Evolutionary conservation across 1,140 invertebrate species (phyloP).

Genomic region (Leguminivora glycinivorella): DNA sequence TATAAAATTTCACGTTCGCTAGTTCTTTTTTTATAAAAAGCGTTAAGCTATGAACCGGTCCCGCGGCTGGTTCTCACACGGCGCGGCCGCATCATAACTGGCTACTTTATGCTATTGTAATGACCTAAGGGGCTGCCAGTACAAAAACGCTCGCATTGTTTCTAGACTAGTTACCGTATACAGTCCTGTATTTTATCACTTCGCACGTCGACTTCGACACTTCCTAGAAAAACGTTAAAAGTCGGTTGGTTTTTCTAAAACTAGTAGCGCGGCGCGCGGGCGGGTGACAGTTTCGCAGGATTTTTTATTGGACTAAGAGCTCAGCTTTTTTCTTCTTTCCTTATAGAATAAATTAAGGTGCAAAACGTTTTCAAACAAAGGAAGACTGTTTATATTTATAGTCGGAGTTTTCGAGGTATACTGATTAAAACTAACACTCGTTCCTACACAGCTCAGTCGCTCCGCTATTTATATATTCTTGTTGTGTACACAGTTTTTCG

Average conservation of each 20-base stretch:
- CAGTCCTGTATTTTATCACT: conserved; percentile 64
- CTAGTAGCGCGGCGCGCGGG: background rate
- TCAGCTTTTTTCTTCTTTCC: conserved; percentile 1
- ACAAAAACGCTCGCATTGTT: conserved; percentile 71
- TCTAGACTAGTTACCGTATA: conserved; percentile 63
- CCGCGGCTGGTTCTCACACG: conserved; percentile 51
- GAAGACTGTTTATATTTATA: background rate
- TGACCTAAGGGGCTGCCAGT: conserved; percentile 66
- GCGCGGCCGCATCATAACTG: conserved; percentile 66
- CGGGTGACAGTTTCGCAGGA: conserved; percentile 33
- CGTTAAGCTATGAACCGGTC: conserved; percentile 65
- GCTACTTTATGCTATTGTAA: conserved; percentile 75
- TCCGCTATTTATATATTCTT: conserved; percentile 59
- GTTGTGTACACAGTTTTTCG: conserved; percentile 59
- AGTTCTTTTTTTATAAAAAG: conserved; percentile 61
- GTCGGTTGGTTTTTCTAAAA: conserved; percentile 35
- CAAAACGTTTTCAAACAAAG: conserved; percentile 3
- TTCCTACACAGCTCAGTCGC: conserved; percentile 39
- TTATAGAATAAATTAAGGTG: conserved; percentile 6
- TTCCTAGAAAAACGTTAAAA: conserved; percentile 52
- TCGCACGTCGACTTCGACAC: conserved; percentile 47
- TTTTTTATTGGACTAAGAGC: conserved; percentile 31
- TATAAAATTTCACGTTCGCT: conserved; percentile 20
- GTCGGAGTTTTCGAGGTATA: background rate
- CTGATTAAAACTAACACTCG: conserved; percentile 29